Conservation (phyloP, 1,140 invertebrate genomes). For the Schlechtendalia chinensis region DNA sequence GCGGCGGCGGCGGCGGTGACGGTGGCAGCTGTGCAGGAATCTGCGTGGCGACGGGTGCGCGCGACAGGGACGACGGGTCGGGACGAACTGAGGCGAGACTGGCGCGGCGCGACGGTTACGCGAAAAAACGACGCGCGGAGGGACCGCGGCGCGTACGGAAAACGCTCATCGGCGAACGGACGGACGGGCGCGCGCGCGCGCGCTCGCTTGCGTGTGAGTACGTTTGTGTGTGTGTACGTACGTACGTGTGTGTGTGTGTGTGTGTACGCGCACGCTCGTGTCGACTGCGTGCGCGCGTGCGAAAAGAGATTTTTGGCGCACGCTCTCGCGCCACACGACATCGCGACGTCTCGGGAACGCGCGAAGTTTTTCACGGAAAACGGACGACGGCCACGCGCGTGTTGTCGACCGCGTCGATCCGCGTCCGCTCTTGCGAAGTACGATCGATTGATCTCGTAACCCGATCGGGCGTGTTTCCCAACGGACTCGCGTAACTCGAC, state of each 20-base stretch:
- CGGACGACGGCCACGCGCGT: too few relatives aligned
- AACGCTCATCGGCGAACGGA: background rate
- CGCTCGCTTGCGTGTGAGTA: too few relatives aligned
- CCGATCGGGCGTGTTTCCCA: too few relatives aligned
- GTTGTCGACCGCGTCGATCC: too few relatives aligned
- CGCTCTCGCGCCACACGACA: background rate
- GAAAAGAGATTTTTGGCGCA: slow-evolving; percentile 23
- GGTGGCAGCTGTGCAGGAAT: slow-evolving; percentile 53
- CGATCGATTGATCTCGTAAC: too few relatives aligned
- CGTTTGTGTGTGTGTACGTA: background rate
- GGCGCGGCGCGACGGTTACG: slow-evolving; percentile 51
- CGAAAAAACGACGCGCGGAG: background rate
- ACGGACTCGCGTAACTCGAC: too few relatives aligned
- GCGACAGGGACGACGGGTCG: slow-evolving; percentile 51
- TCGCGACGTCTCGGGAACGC: too few relatives aligned
- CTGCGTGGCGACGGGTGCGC: slow-evolving; percentile 50
- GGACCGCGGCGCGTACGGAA: background rate
- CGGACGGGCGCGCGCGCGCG: background rate
- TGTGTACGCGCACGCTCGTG: too few relatives aligned
- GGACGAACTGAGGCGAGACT: slow-evolving; percentile 55
- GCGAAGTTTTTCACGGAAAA: too few relatives aligned
- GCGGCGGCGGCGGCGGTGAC: slow-evolving; percentile 54
- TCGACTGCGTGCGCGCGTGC: background rate
- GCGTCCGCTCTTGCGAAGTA: too few relatives aligned
- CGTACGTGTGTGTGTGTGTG: background rate